phyloP scores from a whole-genome alignment of 2,888 invertebrate genomes.

The Latrodectus elegans region DNA sequence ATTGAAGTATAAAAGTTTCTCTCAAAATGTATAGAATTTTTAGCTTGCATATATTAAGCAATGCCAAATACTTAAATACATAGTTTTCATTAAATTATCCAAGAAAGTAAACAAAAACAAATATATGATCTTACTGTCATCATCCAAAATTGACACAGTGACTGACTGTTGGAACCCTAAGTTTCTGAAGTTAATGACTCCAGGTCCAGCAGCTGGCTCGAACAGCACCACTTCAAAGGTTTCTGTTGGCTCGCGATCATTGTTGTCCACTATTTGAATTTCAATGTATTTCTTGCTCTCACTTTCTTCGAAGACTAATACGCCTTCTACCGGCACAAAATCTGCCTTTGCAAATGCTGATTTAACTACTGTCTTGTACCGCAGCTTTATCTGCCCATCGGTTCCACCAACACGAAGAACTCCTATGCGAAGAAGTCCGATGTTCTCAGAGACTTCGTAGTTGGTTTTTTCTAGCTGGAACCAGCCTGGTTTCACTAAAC shows the following conservation, averaged over 20 bases:
- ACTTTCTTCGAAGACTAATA: constrained; percentile 77
- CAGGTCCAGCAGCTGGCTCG: constrained; percentile 71
- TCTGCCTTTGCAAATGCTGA: constrained; percentile 78
- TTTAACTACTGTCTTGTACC: constrained; percentile 77
- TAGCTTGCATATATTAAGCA: too few relatives aligned
- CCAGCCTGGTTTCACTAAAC: constrained; percentile 31
- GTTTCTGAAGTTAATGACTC: constrained; percentile 57
- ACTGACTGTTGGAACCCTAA: background rate
- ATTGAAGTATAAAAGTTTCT: too few relatives aligned
- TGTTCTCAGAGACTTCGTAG: constrained; percentile 4
- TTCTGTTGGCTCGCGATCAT: constrained; percentile 80
- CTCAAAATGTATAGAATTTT: too few relatives aligned
- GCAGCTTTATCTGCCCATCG: constrained; percentile 10
- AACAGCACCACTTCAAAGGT: constrained; percentile 75
- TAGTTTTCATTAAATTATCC: too few relatives aligned
- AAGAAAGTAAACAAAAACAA: too few relatives aligned
- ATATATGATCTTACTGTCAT: constrained; percentile 22
- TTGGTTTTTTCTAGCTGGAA: background rate
- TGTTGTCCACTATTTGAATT: constrained; percentile 78
- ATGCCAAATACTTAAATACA: too few relatives aligned
- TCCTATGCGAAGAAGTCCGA: background rate
- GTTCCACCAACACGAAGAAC: constrained; percentile 6
- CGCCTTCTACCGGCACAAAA: constrained; percentile 77
- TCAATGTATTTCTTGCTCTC: constrained; percentile 77
- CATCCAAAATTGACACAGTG: constrained; percentile 8